Conservation (phyloP, 2,888 invertebrate species). For the Macaria notata region DNA sequence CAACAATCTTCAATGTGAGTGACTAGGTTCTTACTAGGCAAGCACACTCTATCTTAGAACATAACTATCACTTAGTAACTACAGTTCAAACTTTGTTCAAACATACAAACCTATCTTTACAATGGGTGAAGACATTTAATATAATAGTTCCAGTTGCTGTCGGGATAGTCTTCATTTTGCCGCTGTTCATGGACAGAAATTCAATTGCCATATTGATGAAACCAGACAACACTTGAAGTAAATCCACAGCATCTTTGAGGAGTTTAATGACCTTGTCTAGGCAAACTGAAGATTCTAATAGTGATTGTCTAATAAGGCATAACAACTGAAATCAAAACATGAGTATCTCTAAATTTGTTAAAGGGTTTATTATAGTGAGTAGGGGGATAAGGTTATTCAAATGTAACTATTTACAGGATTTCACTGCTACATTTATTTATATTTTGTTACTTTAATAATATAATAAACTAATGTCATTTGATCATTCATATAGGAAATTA, state of each 20-base stretch:
- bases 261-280: constrained; percentile 42
- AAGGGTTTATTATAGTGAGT: too few relatives aligned
- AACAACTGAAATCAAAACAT: constrained; percentile 53
- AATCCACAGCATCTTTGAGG: constrained; percentile 49
- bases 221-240: constrained; percentile 55
- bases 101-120: constrained; percentile 69
- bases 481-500: too few relatives aligned
- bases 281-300: constrained; percentile 40
- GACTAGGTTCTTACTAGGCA: too few relatives aligned
- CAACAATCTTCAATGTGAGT: too few relatives aligned
- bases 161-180: constrained; percentile 53
- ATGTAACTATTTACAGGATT: too few relatives aligned
- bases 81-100: not conserved
- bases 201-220: constrained; percentile 54
- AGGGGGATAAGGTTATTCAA: too few relatives aligned
- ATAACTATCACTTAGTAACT: too few relatives aligned
- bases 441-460: too few relatives aligned
- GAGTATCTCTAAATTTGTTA: not conserved
- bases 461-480: too few relatives aligned
- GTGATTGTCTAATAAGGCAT: constrained; percentile 40
- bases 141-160: constrained; percentile 60
- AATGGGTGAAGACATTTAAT: constrained; percentile 68
- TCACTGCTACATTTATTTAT: too few relatives aligned
- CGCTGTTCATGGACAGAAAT: constrained; percentile 48
- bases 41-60: too few relatives aligned